phyloP scores from a whole-genome alignment of 2,888 invertebrate genomes.

The Escarpia spicata region DNA sequence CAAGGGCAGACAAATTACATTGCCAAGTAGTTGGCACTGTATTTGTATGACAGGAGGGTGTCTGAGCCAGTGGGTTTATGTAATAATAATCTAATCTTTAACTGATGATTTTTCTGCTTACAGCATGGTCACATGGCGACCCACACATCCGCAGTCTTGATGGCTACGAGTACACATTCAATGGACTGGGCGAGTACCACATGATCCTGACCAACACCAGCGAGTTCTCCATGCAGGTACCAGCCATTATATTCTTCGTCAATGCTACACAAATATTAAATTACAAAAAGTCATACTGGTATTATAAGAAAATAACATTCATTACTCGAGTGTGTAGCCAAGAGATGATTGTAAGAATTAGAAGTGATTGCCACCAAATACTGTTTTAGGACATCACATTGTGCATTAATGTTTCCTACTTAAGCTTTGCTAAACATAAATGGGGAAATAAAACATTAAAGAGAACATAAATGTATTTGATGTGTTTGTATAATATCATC shows the following conservation, averaged over 20 bases:
- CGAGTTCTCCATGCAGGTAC: background rate
- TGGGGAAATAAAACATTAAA: too few relatives aligned
- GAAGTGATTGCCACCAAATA: background rate
- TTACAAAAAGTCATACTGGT: background rate
- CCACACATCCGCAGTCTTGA: background rate
- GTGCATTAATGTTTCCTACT: background rate
- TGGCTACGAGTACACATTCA: conserved; percentile 6
- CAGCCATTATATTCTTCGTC: background rate
- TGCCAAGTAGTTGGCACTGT: background rate
- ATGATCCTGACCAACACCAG: background rate
- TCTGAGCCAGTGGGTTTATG: background rate
- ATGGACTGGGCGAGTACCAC: background rate
- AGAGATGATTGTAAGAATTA: background rate
- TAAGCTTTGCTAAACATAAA: too few relatives aligned
- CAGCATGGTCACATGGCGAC: background rate
- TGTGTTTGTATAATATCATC: too few relatives aligned
- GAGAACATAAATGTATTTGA: too few relatives aligned
- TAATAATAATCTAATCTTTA: too few relatives aligned
- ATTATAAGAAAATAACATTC: background rate
- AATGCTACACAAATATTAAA: background rate
- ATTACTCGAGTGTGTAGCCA: background rate
- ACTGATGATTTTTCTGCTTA: background rate
- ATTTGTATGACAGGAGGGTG: background rate
- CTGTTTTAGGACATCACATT: background rate
- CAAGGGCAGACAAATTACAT: too few relatives aligned